Base-by-base conservation (phyloP, 2,113 vertebrate species). In the Caloenas nicobarica region DNA sequence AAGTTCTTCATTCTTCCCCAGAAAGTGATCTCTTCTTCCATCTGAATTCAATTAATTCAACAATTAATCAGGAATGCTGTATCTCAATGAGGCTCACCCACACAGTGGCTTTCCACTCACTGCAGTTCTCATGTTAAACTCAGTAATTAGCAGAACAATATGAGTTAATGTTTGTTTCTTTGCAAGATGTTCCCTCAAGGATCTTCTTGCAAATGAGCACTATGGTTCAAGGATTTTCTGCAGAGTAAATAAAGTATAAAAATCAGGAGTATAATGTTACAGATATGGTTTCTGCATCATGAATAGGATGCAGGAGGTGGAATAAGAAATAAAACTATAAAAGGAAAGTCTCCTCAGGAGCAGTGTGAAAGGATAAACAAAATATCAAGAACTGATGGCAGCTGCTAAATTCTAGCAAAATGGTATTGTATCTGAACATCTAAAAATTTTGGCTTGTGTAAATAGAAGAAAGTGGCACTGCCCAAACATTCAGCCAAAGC, bases 11-110 rank as follows among this genome's bases (percentile, higher is more conserved):
- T 91, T 92, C 44, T 91, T n/a, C 42, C n/a, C n/a, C 46, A 73
- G 68, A 77, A 80, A 66, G 25, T 54, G n/a, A 40, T 89, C 26
- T 92, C 5, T 50, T 61, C 42, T 91, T 94, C 62, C 18, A 65
- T 91, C 77, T 89, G 28, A 91, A 89, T 89, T 73, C 40, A 89
- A 89, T 94, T 86, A 96, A 88, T 89, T 78, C 46, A 86, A 74
- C 51, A 87, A 73, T 88, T 93, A 80, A 89, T 86, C 36, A 81
- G 40, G 53, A 86, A 91, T 66, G 26, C 21, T 86, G 25, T 69
- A 86, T 92, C 46, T 73, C 91, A 86, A 86, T 84, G 64, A 91
- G 60, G 13, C 36, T 93, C 13, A 73, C 24, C 29, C 72, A 73
- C 36, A 70, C 50, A 28, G 40, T 60, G 54, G 13, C 50, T 93